Conservation (phyloP, 1,140 invertebrate genomes). For the Zelostemma sp. region DNA sequence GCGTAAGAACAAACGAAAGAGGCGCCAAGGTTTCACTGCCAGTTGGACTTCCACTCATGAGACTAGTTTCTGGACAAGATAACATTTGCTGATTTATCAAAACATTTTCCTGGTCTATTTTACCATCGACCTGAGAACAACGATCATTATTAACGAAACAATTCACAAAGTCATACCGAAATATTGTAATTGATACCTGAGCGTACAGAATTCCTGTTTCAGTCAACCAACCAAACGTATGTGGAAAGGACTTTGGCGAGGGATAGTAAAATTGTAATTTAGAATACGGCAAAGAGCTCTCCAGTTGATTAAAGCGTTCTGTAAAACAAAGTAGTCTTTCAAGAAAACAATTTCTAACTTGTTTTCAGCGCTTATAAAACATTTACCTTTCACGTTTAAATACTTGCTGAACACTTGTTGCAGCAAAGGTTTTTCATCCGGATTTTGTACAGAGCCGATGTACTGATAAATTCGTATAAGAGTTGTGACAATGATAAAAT, state of each 20-base stretch:
- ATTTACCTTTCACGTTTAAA: slow-evolving; percentile 78
- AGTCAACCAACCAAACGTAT: slow-evolving; percentile 89
- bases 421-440: slow-evolving; percentile 84
- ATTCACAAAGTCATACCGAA: background rate
- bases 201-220: slow-evolving; percentile 80
- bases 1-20: slow-evolving; percentile 85
- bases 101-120: slow-evolving; percentile 72
- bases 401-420: slow-evolving; percentile 87
- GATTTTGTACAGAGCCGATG: slow-evolving; percentile 77
- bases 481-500: slow-evolving; percentile 87
- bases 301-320: slow-evolving; percentile 80
- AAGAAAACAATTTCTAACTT: slow-evolving; percentile 6
- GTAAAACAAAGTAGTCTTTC: slow-evolving; percentile 40
- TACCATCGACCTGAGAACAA: slow-evolving; percentile 70
- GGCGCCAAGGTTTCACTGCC: slow-evolving; percentile 69
- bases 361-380: slow-evolving; percentile 13
- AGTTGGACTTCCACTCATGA: slow-evolving; percentile 54
- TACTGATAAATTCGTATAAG: slow-evolving; percentile 88
- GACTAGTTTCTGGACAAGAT: slow-evolving; percentile 70
- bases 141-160: background rate
- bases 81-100: slow-evolving; percentile 75
- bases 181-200: slow-evolving; percentile 69
- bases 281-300: slow-evolving; percentile 83
- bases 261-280: slow-evolving; percentile 85
- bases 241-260: slow-evolving; percentile 75